Evolutionary conservation across 2,797 vertebrate species (phyloP).

Genomic region (Podargus strigoides): DNA sequence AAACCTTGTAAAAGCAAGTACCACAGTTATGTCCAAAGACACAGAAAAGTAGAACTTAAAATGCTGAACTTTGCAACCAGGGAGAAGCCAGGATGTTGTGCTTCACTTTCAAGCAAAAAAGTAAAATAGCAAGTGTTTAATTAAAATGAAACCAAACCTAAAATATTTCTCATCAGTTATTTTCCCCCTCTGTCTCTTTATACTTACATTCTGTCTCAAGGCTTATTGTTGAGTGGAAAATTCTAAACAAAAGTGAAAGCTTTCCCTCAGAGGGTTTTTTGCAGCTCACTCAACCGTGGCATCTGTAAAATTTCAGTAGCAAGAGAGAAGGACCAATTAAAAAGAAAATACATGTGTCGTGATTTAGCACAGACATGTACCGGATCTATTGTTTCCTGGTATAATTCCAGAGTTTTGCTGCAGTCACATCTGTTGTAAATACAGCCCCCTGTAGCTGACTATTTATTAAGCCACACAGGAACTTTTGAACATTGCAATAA

Average conservation of each 20-base stretch:
- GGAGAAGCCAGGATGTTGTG: background rate
- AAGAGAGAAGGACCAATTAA: conserved; percentile 20
- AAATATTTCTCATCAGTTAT: background rate
- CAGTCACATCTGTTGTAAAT: background rate
- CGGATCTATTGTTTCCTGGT: background rate
- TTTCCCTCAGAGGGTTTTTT: background rate
- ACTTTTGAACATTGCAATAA: background rate
- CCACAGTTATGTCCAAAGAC: background rate
- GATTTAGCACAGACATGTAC: background rate
- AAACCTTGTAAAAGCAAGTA: background rate
- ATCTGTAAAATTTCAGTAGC: background rate
- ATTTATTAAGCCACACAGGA: background rate
- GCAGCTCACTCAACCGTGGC: background rate
- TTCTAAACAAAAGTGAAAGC: conserved; percentile 16
- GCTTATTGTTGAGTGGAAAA: conserved; percentile 7
- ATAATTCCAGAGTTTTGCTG: background rate
- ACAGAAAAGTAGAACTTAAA: background rate
- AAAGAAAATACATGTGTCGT: background rate
- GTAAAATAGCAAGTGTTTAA: background rate
- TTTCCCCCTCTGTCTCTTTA: background rate
- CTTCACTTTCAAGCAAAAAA: background rate
- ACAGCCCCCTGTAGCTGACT: background rate
- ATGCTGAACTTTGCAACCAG: background rate
- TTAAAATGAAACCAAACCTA: background rate
- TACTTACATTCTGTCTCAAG: background rate